Conservation (phyloP, 2,113 vertebrate species). For the Dendropsophus ebraccatus region DNA sequence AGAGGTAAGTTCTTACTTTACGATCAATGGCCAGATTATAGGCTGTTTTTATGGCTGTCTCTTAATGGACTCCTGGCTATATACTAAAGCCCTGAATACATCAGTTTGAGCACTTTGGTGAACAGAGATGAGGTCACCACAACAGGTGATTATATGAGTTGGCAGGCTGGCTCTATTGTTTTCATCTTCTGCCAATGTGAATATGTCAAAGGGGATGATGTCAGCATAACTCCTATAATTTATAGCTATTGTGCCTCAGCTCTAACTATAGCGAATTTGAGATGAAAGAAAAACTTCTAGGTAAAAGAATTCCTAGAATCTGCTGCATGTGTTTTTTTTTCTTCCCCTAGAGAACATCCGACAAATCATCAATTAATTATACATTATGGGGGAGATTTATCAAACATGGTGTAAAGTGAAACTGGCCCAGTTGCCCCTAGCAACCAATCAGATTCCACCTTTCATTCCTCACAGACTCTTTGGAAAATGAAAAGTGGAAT, state of each 20-base stretch:
- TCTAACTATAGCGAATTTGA: background rate
- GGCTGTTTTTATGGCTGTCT: background rate
- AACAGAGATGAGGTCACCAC: slow-evolving; percentile 9
- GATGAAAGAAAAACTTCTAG: background rate
- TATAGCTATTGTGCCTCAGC: background rate
- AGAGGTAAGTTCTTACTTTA: too few species aligned
- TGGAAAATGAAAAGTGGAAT: too few species aligned
- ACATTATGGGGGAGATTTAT: too few species aligned
- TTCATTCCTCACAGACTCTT: too few species aligned
- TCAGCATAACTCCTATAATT: background rate
- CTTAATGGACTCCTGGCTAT: background rate
- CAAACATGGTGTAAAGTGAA: too few species aligned
- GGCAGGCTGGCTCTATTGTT: background rate
- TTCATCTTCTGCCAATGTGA: background rate
- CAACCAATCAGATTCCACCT: too few species aligned
- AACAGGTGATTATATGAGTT: background rate
- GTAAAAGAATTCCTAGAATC: too few species aligned
- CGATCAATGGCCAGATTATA: too few species aligned
- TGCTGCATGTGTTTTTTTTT: too few species aligned
- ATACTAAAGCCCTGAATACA: background rate
- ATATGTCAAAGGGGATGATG: background rate
- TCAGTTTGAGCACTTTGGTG: background rate
- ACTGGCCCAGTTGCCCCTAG: too few species aligned
- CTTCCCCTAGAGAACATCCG: too few species aligned
- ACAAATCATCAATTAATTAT: too few species aligned